Conservation (phyloP, 2,888 invertebrate genomes). For the Agrochola lychnidis region DNA sequence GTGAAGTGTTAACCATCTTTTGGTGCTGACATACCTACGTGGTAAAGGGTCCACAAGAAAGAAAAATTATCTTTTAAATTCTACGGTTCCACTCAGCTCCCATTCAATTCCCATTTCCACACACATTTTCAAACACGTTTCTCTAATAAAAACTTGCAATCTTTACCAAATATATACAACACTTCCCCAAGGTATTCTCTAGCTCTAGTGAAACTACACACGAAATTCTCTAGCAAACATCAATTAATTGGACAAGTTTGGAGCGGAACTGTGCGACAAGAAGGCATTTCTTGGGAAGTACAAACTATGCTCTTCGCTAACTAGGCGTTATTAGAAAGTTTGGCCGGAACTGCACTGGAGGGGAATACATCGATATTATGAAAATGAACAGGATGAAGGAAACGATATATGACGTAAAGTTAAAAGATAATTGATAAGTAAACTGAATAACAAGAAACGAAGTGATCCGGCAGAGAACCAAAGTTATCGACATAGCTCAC, state of each 20-base stretch:
- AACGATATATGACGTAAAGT: no score
- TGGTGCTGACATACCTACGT: no score
- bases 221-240: constrained; percentile 28
- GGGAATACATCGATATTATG: constrained; percentile 6
- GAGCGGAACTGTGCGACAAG: constrained; percentile 25
- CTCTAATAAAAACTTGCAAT: neutral
- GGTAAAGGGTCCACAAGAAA: no score
- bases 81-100: no score
- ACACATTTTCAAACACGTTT: neutral
- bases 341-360: neutral
- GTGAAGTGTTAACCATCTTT: no score
- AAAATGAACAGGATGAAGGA: neutral
- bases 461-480: no score
- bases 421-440: no score
- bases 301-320: constrained; percentile 25
- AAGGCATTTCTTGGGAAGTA: constrained; percentile 34
- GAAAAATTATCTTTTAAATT: no score
- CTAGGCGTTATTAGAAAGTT: constrained; percentile 25
- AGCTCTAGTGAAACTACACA: neutral
- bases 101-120: no score
- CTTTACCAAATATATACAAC: neutral
- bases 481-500: no score
- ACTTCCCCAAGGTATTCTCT: neutral
- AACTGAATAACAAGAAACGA: no score
- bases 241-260: constrained; percentile 39